Base-by-base conservation (phyloP, 2,888 invertebrate species). In the Phymatocera aterrima region DNA sequence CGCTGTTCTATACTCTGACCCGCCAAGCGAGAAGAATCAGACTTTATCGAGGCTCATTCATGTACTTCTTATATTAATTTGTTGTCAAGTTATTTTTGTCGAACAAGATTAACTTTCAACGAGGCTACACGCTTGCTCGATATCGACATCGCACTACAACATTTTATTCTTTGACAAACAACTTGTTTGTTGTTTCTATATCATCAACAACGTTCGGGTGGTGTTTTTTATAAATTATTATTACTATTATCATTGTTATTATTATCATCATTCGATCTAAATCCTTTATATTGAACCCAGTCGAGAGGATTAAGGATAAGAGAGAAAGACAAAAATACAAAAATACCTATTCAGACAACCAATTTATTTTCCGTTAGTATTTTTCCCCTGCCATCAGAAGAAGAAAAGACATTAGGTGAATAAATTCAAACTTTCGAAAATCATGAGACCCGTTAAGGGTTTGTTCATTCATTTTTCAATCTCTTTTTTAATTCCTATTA, bases 1-100 rank as follows among this genome's bases (percentile, higher is more conserved):
- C 94, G 96, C 91, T 97, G 97, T 94, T 94, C 94, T 91, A 91
- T 97, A 92, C 97, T 97, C 93, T 97, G 96, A 97, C 96, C 94
- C 87, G 86, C 85, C 87, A 87, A 86, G 83, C 81, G 82, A 80
- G 79, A 79, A 48, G 81, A 80, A 48, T 81, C 79, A 84, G 80
- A 82, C 70, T 81, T 83, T 79, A 81, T 83, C 82, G 85, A 87
- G 82, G 84, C 85, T 84, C 84, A 85, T 83, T 84, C 85, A 85
- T 87, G 81, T 84, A 87, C 85, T 84, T 84, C 84, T 86, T 84
- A 85, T 79, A 83, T 84, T 83, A 84, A 85, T 84, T 88, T 86
- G 85, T 83, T n/a, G n/a, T n/a, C n/a, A n/a, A n/a, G 84, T 87
- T 87, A 84, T 85, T 87, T 85, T 86, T 83, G 85, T 85, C 85